Evolutionary conservation across 2,113 vertebrate genomes (phyloP).

Genomic region (Conger conger): DNA sequence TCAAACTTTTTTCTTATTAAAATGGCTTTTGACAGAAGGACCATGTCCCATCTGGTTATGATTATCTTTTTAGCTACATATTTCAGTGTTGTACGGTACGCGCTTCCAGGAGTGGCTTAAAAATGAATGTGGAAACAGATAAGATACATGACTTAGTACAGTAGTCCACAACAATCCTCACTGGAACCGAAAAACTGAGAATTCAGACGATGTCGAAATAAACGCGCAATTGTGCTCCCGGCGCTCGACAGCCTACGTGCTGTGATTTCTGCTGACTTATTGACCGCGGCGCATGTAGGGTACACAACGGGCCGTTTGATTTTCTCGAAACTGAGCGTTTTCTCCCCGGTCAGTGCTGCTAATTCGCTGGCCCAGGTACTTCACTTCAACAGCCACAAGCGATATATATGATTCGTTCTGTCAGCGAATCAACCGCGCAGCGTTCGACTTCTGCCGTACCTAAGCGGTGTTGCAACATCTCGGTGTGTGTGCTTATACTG

Average conservation of each 20-base stretch:
- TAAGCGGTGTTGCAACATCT: conserved; percentile 8
- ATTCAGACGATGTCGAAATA: not conserved
- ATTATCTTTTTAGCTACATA: no score
- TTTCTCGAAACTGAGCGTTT: not conserved
- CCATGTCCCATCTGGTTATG: no score
- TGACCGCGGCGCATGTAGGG: not conserved
- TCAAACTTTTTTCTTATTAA: not conserved
- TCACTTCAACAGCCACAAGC: conserved; percentile 19
- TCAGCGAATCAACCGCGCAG: conserved; percentile 15
- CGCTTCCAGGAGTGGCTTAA: not conserved
- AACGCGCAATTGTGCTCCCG: not conserved
- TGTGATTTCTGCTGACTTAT: conserved; percentile 1
- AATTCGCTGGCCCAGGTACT: not conserved
- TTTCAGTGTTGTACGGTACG: not conserved
- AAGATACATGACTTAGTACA: not conserved
- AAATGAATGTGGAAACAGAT: not conserved
- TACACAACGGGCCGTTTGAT: conserved; percentile 3
- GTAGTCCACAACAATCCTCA: not conserved
- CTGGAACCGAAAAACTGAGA: not conserved
- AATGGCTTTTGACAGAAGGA: not conserved
- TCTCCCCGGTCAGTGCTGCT: not conserved
- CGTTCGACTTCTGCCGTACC: not conserved
- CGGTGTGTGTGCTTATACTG: not conserved
- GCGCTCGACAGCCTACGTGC: not conserved
- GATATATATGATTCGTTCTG: conserved; percentile 1